Percentiles rank a stretch among this genome's conserved stretches.
These are phyloP conservation scores for Leuctra nigra DNA, from an alignment of 2,888 invertebrate species.

Conservation along the genomic window DNA sequence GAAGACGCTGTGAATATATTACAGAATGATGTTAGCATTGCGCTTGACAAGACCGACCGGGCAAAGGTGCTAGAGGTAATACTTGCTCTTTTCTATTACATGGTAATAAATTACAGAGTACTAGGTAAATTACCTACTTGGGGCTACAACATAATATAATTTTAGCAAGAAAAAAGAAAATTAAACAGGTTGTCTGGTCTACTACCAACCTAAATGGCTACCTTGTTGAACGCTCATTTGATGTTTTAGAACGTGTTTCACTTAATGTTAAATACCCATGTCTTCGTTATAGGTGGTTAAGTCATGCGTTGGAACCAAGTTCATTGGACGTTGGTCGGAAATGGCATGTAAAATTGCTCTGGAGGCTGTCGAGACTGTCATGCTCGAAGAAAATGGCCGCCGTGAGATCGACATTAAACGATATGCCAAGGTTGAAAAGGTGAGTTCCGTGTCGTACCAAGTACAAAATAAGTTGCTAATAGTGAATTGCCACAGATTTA, in stretches of 20 bases:
- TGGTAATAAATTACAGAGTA: no score
- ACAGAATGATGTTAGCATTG: slow-evolving; percentile 59
- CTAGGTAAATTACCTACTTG: no score
- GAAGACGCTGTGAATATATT: slow-evolving; percentile 85
- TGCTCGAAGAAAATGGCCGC: slow-evolving; percentile 79
- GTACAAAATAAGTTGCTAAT: slow-evolving; percentile 1
- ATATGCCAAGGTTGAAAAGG: slow-evolving; percentile 82
- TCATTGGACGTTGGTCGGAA: slow-evolving; percentile 92
- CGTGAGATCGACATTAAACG: slow-evolving; percentile 96
- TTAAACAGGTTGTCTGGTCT: no score
- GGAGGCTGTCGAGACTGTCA: slow-evolving; percentile 90
- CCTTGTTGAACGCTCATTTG: no score
- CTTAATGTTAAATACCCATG: no score
- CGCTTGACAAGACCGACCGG: background rate
- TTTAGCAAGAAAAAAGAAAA: no score
- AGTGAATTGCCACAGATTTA: background rate
- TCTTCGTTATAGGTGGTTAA: slow-evolving; percentile 42
- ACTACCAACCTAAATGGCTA: no score
- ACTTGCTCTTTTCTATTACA: no score
- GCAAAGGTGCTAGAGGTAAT: slow-evolving; percentile 56
- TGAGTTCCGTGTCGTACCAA: slow-evolving; percentile 29
- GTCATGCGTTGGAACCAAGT: slow-evolving; percentile 96
- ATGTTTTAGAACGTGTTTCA: no score
- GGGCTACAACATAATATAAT: no score
- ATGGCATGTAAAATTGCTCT: slow-evolving; percentile 93